phyloP scores from a whole-genome alignment of 92 coral and sea anemone genomes.

The Meandrina meandrites region DNA sequence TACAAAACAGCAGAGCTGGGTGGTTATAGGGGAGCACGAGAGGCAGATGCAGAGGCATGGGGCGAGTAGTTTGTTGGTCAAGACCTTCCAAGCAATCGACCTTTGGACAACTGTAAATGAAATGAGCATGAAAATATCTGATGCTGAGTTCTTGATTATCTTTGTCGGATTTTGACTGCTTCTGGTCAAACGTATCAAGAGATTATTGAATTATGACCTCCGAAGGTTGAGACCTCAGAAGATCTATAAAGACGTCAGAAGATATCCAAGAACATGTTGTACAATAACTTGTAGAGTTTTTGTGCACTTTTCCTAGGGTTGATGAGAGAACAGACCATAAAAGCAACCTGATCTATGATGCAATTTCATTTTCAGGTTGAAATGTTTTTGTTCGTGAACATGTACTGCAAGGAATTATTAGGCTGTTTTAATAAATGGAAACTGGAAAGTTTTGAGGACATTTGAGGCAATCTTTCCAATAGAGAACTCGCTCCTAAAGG shows the following conservation, averaged over 20 bases:
- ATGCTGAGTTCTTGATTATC: neutral
- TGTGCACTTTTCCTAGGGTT: too few relatives aligned
- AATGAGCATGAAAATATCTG: neutral
- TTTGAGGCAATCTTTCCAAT: too few relatives aligned
- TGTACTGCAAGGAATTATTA: too few relatives aligned
- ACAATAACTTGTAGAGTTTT: too few relatives aligned
- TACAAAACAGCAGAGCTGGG: conserved; percentile 81
- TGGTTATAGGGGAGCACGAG: conserved; percentile 75
- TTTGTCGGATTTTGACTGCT: neutral
- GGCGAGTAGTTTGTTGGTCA: conserved; percentile 10
- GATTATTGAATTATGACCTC: neutral
- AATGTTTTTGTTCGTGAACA: too few relatives aligned
- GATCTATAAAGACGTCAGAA: neutral
- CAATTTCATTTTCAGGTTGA: too few relatives aligned
- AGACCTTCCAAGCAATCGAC: neutral
- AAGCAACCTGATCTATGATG: too few relatives aligned
- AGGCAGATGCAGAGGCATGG: conserved; percentile 72
- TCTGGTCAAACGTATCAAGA: neutral
- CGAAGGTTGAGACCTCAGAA: neutral
- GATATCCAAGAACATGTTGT: too few relatives aligned
- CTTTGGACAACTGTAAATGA: neutral
- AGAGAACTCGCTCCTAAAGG: too few relatives aligned
- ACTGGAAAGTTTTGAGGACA: too few relatives aligned
- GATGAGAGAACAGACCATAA: too few relatives aligned
- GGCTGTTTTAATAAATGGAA: too few relatives aligned